Conservation (phyloP, 2,113 vertebrate species). For the Benitochromis conjunctus region DNA sequence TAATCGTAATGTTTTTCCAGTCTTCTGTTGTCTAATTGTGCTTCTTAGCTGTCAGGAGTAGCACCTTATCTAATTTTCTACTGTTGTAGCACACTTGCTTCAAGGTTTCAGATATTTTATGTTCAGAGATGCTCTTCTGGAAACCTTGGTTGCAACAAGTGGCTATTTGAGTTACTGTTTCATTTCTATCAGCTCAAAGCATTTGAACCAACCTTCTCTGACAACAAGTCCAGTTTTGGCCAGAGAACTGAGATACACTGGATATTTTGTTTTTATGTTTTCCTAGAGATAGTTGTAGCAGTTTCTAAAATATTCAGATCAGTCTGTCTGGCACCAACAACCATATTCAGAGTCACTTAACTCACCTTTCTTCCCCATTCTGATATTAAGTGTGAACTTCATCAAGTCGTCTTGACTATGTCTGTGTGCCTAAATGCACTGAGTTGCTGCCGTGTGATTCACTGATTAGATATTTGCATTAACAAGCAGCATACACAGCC, state of each 20-base stretch:
- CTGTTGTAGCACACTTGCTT: not conserved
- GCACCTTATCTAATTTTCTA: not conserved
- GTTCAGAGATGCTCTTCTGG: not conserved
- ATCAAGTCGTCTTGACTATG: fast-evolving
- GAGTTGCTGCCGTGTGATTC: fast-evolving
- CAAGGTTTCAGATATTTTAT: not conserved
- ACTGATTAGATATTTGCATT: not conserved
- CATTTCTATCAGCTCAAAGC: not conserved
- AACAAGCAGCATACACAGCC: not conserved
- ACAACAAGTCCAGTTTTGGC: not conserved
- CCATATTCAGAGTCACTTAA: not conserved
- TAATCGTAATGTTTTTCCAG: fast-evolving
- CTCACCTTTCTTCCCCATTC: not conserved
- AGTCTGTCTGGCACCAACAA: not conserved
- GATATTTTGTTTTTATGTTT: not conserved
- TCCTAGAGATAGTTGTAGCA: not conserved
- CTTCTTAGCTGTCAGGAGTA: not conserved
- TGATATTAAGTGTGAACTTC: not conserved
- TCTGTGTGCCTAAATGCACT: not conserved
- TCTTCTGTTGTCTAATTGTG: too few relatives aligned
- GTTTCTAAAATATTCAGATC: not conserved
- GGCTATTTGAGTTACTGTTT: not conserved
- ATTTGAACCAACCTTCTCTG: not conserved
- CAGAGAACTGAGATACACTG: not conserved
- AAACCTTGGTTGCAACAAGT: not conserved